Conservation (phyloP, 2,797 vertebrate species). For the Schizopygopsis pylzovi region DNA sequence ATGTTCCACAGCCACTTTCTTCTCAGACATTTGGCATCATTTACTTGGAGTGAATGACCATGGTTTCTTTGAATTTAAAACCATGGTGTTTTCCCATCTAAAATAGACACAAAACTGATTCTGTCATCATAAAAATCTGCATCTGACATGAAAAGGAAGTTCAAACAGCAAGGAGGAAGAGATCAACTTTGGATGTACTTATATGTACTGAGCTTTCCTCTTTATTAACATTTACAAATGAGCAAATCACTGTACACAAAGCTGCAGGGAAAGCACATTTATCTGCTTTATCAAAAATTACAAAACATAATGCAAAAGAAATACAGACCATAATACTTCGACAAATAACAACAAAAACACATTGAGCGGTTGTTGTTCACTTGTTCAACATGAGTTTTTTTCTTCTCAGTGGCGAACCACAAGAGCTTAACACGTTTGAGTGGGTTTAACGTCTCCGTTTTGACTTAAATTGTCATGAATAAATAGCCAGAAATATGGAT, state of each 20-base stretch:
- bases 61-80: not conserved
- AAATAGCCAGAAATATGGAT: not conserved
- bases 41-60: not conserved
- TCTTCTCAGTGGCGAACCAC: not conserved
- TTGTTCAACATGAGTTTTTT: slow-evolving; percentile 4
- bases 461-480: not conserved
- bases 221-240: slow-evolving; percentile 73
- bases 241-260: slow-evolving; percentile 50
- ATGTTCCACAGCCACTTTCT: not conserved
- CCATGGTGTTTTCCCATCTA: not conserved
- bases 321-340: slow-evolving; percentile 66
- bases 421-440: not conserved
- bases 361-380: not conserved
- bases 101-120: not conserved
- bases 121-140: not conserved
- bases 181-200: slow-evolving; percentile 46
- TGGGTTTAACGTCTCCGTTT: not conserved
- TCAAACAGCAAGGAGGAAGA: slow-evolving; percentile 63
- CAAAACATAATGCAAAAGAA: slow-evolving; percentile 68
- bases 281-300: slow-evolving; percentile 66
- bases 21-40: not conserved
- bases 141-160: slow-evolving; percentile 58
- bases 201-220: slow-evolving; percentile 50
- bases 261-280: slow-evolving; percentile 70
- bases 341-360: slow-evolving; percentile 63